Base-by-base conservation (phyloP, 2,888 invertebrate species). In the Balanococcus diminutus region DNA sequence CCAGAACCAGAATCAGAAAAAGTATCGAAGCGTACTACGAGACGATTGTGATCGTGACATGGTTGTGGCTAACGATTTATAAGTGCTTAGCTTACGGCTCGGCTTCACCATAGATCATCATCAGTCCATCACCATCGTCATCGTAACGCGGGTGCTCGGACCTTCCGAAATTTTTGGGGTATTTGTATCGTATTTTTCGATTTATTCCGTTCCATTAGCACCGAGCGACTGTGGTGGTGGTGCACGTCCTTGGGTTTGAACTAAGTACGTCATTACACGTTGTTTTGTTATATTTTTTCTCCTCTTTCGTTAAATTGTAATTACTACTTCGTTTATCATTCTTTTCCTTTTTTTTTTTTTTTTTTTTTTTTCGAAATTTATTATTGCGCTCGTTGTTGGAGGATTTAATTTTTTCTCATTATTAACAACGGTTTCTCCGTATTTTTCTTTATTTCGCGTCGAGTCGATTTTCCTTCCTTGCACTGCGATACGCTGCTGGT, bases 361-460 rank as follows among this genome's bases (percentile, higher is more conserved):
- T 22, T 22, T 22, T 19, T 56, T 16, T 3, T 42, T 14, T 3
- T 42, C 42, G 42, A n/a, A n/a, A n/a, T n/a, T 42, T 16, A 2
- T 42, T 8, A 8, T 36, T 8, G n/a, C 11, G 22, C 22, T 56
- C 56, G 56, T 72, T 16, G 31, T 72, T 31, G 72, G 28, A 31
- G 72, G 31, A 31, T 72, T 72, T 72, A 28, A 72, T 4, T 72
- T 56, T 19, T 72, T 72, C 72, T 31, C 72, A 72, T 72, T 72
- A 72, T 72, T 72, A 72, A 31, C 56, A 4, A 56, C 22, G 16
- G 31, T 72, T 72, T 72, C 3, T 31, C 31, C 72, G 72, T 16
- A 22, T 72, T 56, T 56, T 22, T 19, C 56, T 56, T 72, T 1
- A 72, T 42, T 42, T 16, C 42, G 42, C 42, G 42, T 42, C 42